Evolutionary conservation across 1,140 invertebrate species (phyloP).

Genomic region (Trypoxylus dichotomus): DNA sequence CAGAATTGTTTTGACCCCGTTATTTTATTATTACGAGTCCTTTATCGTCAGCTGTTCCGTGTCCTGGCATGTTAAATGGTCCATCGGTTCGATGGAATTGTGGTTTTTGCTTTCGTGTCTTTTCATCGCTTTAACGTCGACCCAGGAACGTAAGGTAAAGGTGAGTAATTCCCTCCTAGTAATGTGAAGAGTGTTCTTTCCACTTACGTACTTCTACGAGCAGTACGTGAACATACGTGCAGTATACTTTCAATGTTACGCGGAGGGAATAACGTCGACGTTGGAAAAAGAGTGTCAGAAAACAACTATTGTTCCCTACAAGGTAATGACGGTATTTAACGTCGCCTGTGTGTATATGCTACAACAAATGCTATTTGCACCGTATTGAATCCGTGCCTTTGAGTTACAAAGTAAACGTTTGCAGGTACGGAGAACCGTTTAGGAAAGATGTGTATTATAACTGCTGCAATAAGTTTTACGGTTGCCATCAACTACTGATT

Average conservation of each 20-base stretch:
- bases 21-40: constrained; percentile 34
- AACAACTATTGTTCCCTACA: constrained; percentile 13
- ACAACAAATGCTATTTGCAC: constrained; percentile 6
- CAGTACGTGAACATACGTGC: neutral
- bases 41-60: constrained; percentile 33
- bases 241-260: neutral
- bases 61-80: constrained; percentile 28
- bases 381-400: too few relatives aligned
- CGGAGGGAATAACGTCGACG: neutral
- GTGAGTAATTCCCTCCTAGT: neutral
- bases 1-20: constrained; percentile 32
- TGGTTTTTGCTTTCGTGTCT: constrained; percentile 2
- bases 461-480: too few relatives aligned
- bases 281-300: constrained; percentile 15
- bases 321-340: constrained; percentile 21
- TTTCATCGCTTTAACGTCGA: constrained; percentile 6
- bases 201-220: neutral
- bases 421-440: too few relatives aligned
- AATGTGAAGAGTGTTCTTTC: neutral
- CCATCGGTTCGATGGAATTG: constrained; percentile 23
- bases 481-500: too few relatives aligned
- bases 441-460: too few relatives aligned
- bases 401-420: too few relatives aligned
- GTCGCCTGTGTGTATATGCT: neutral
- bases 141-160: neutral